Evolutionary conservation across 2,797 vertebrate genomes (phyloP), one percentile per base, ranked within the genome.

Genomic region (Pygocentrus nattereri): DNA sequence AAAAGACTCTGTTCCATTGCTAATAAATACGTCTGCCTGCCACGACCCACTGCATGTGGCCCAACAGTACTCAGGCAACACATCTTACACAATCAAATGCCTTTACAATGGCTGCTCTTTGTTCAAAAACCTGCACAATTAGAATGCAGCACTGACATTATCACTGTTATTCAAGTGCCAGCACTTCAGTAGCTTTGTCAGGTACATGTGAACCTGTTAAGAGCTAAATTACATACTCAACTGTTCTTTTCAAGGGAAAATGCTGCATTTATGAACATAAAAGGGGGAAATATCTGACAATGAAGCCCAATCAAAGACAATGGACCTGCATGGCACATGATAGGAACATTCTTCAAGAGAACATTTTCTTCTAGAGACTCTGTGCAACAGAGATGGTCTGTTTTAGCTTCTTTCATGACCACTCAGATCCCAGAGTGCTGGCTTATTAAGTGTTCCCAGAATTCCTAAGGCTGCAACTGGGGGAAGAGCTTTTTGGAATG

Each of bases 121-220:
- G 58, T 83, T 75, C 56, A 41, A 59, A 69, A 70, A 81, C 56
- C 19, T 49, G 62, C 7, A 10, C n/a, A 74, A 72, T 56, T 67
- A 15, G 30, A 64, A 62, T 13, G 47, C 23, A n/a, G 10, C 31
- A 54, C 38, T 80, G n/a, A 56, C 69, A 50, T 76, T 81, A 70
- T 15, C 62, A 19, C 21, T 41, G 52, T 50, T 13, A 16, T 80
- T 74, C 25, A 78, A 65, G 75, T 44, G 54, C 76, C 70, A 65
- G 64, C 65, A 54, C 65, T 83, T 78, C 50, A 70, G 13, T 23
- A 47, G 5, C 49, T 6, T 27, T 78, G 72, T 61, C 74, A 74
- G 47, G 62, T 44, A 61, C 30, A 65, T 74, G 78, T 54, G 69
- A 27, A 73, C 30, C 52, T 78, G 67, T 81, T 59, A 27, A 72